Evolutionary conservation across 2,797 vertebrate genomes (phyloP), one percentile per base, ranked within the genome.

Genomic region (Muraenolepis orangiensis): DNA sequence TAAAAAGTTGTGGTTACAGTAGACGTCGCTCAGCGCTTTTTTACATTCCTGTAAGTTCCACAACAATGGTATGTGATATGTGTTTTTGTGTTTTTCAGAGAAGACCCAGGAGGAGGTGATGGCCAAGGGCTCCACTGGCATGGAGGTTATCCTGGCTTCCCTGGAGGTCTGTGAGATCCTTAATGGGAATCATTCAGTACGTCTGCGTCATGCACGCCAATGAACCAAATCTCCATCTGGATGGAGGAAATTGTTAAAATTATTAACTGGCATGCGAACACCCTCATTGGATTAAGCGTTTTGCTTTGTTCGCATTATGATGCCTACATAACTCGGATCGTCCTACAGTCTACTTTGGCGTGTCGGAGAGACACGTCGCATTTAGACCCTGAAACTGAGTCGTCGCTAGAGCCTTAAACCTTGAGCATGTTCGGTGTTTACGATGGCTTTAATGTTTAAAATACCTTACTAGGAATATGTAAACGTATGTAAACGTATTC

Each of bases 41-140:
- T 20, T 57, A 23, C 51, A 57, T 57, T 26, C 57, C 57, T 12
- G 57, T 64, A 64, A 26, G 57, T 26, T n/a, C 20, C 6, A 57
- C 51, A 23, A 6, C 20, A n/a, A 23, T 23, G 23, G 51, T n/a
- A 10, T 57, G 51, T 7, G 36, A 7, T 1, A 38, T 57, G 46
- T 11, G 51, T 23, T 34, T 64, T n/a, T 64, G 32, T 93, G 18
- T 78, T 66, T 94, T 93, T 61, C 91, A 99, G 98, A 99, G 91
- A 99, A 97, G 93, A 96, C 94, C n/a, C 95, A 91, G 80, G 98
- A 96, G 86, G 98, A 99, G 87, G 94, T 99, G 84, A 97, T 95
- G 90, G 94, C 96, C 78, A 99, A 98, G 92, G 96, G 96, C 76
- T 98, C 96, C 83, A 95, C 90, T 82, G 98, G 95, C 84, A 95